These are phyloP conservation scores for Decapterus maruadsi DNA, from an alignment of 2,797 vertebrate species.

Conservation along the genomic window DNA sequence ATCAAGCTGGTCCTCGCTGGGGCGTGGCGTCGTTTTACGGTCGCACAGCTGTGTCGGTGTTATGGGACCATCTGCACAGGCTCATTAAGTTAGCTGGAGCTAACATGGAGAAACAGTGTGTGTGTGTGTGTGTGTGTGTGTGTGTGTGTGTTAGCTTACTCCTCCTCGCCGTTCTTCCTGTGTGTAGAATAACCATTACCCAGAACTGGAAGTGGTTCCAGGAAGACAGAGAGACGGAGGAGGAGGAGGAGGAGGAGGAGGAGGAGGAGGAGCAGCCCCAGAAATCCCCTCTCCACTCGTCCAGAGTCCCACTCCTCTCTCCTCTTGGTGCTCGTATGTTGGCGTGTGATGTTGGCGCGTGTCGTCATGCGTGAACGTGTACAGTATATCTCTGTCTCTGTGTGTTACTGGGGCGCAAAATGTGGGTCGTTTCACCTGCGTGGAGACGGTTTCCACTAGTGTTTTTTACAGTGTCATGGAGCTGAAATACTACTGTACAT, in stretches of 20 bases:
- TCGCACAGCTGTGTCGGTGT: constrained; percentile 65
- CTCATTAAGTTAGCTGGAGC: constrained; percentile 72
- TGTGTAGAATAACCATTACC: constrained; percentile 64
- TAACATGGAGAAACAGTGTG: constrained; percentile 41
- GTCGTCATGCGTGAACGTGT: constrained; percentile 26
- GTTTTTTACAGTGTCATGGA: neutral
- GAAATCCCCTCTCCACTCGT: constrained; percentile 66
- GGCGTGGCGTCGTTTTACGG: constrained; percentile 67
- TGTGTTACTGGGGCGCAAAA: neutral
- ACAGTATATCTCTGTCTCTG: neutral
- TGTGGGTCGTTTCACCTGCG: neutral
- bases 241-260: neutral
- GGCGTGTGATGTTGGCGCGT: constrained; percentile 17
- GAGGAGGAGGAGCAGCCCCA: constrained; percentile 27
- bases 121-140: neutral
- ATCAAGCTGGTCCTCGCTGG: constrained; percentile 60
- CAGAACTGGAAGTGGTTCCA: constrained; percentile 72
- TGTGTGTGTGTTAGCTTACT: constrained; percentile 32
- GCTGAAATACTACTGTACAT: no score
- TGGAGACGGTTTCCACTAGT: neutral
- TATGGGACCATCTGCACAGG: constrained; percentile 77
- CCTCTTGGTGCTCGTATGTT: constrained; percentile 29
- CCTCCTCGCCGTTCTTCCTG: constrained; percentile 58
- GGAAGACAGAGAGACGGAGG: constrained; percentile 45
- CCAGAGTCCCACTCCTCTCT: constrained; percentile 44